Evolutionary conservation across 2,113 vertebrate genomes (phyloP), one percentile per base, ranked within the genome.

Genomic region (Entelurus aequoreus): DNA sequence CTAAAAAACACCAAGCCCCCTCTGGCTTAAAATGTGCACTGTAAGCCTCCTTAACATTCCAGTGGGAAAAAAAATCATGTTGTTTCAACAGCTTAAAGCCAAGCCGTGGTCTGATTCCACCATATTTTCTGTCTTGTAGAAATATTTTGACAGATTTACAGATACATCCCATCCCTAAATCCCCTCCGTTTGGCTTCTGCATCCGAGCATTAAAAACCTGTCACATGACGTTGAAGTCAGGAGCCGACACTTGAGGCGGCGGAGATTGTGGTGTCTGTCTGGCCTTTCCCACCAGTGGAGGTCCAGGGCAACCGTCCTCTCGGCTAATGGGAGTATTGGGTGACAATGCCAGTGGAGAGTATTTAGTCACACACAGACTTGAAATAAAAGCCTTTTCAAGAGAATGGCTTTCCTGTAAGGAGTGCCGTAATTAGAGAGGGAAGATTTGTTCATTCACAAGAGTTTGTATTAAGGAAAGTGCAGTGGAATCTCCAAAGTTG

Each of bases 121-220:
- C 83, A 84, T 82, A 82, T 82, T 86, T 84, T 86, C 77, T 81
- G 73, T 82, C 81, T 82, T 74, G 83, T 86, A 80, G 80, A 87
- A 88, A 84, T 88, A 88, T 87, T 87, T 86, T 82, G 88, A 89
- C 86, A 89, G 86, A 88, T 87, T 84, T 86, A 79, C 83, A 87
- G 76, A 87, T 85, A 82, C 68, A 81, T 80, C 77, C 79, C 62
- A n/a, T 80, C 76, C 74, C 76, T 68, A 88, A 89, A 88, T 84
- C 84, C 87, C 79, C 69, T 74, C 80, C 78, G 71, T 77, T 84
- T 86, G 87, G 75, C 78, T 86, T 79, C 68, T 65, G 84, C 75
- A 81, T 76, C 73, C 65, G 63, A 80, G 83, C 83, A 79, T 87
- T 84, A 86, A 85, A 28, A 86, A 79, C 84, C 80, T 81, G 84